Evolutionary conservation across 2,113 vertebrate species (phyloP), one percentile per base, ranked within the genome.

Genomic region (Carettochelys insculpta): DNA sequence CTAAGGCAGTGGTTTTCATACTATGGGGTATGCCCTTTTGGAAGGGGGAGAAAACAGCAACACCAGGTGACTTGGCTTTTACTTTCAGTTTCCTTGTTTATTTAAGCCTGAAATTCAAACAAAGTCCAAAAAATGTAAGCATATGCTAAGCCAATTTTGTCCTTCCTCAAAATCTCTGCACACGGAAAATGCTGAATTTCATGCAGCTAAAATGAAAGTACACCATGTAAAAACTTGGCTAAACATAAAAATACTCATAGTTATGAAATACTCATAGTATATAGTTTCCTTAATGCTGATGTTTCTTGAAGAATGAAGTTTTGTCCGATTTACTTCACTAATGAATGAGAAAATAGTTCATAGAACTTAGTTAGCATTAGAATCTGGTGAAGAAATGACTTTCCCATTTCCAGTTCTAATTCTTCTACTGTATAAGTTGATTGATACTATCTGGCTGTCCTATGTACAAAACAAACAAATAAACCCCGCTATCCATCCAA

Each of bases 171-270:
- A 92, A 92, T 75, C 75, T 92, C 52, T 89, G 56, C 50, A 88
- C 56, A 73, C 22, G 65, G 53, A 83, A 94, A 94, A 9, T 86
- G 89, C 89, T 90, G 94, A 89, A 82, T 93, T 93, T 95, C 83
- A 85, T 31, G 51, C 22, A 92, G 80, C 51, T 91, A 92, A 95
- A 95, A 91, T 92, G 86, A 94, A 95, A 94, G 90, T 91, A 92
- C 27, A 52, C 87, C 83, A 93, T 94, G 41, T 43, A 90, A 93
- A 48, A 79, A 65, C 86, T 51, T 86, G 45, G 56, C 77, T 95
- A 95, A 95, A 95, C 92, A 91, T 90, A 90, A 86, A 24, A 61
- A 4, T 78, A 80, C 88, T 65, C 77, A 90, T 92, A 94, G 91
- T 90, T 94, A 87, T 94, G 77, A 95, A 71, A 90, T 87, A 73